Conservation (phyloP, 2,797 vertebrate species). For the Myotis vivesi region DNA sequence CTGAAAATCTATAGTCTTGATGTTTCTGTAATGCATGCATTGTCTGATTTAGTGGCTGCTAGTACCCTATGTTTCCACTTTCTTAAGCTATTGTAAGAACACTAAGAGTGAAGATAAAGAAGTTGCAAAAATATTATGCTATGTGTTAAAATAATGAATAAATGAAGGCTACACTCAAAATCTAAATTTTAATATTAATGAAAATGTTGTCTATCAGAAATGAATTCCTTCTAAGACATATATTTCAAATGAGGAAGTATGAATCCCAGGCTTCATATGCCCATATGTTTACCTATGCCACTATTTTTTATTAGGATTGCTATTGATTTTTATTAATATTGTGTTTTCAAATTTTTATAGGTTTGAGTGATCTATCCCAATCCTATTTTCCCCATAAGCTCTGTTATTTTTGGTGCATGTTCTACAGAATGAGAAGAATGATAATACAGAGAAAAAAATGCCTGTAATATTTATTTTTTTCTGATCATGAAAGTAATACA, state of each 20-base stretch:
- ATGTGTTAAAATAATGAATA: slow-evolving; percentile 1
- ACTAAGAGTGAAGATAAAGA: neutral
- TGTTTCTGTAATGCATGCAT: neutral
- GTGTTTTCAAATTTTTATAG: slow-evolving; percentile 8
- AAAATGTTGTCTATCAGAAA: slow-evolving; percentile 35
- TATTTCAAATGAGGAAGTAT: slow-evolving; percentile 35
- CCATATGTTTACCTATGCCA: neutral
- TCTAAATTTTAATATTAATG: neutral
- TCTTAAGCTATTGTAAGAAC: neutral
- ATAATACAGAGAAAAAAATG: neutral
- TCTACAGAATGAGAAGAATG: slow-evolving; percentile 22
- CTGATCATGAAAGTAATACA: slow-evolving; percentile 3
- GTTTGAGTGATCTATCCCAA: neutral
- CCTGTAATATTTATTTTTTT: neutral
- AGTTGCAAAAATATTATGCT: neutral
- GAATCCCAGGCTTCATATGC: neutral
- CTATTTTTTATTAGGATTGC: slow-evolving; percentile 4
- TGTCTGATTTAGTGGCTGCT: neutral
- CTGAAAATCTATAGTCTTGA: neutral
- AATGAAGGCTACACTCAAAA: neutral
- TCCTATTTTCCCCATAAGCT: neutral
- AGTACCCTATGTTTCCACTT: neutral
- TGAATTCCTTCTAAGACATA: neutral
- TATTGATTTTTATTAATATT: slow-evolving; percentile 42
- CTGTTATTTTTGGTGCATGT: neutral